These are phyloP conservation scores for Kryphioiulus occultus DNA, from an alignment of 2,888 invertebrate genomes.

Conservation along the genomic window DNA sequence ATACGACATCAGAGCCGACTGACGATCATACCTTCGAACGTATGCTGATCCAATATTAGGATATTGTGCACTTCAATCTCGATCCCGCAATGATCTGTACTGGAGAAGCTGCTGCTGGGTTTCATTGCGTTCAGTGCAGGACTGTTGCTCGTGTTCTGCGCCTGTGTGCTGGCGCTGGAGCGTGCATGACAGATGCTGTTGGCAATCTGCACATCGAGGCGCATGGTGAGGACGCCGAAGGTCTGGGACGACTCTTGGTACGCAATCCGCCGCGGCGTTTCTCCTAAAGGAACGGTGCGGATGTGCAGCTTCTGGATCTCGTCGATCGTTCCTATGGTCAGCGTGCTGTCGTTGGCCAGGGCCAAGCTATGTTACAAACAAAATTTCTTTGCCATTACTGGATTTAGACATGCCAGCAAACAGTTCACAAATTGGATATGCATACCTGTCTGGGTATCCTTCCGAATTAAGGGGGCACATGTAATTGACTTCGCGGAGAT, in stretches of 20 bases:
- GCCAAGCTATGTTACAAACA: constrained; percentile 69
- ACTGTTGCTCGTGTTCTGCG: constrained; percentile 68
- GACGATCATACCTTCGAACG: constrained; percentile 87
- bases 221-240: constrained; percentile 90
- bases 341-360: constrained; percentile 83
- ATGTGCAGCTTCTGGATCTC: constrained; percentile 99
- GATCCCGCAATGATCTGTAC: constrained; percentile 70
- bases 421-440: too few relatives aligned
- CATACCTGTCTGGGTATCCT: constrained; percentile 89
- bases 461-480: constrained; percentile 98
- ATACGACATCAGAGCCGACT: too few relatives aligned
- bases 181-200: constrained; percentile 73
- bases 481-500: constrained; percentile 91
- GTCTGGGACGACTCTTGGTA: constrained; percentile 87
- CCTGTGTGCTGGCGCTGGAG: constrained; percentile 80
- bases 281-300: constrained; percentile 91
- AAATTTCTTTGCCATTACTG: background rate
- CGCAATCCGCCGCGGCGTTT: constrained; percentile 91
- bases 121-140: constrained; percentile 67
- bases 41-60: constrained; percentile 93
- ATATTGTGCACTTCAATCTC: constrained; percentile 91
- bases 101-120: constrained; percentile 61
- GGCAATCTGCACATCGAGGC: constrained; percentile 85
- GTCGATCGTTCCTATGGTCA: constrained; percentile 96
- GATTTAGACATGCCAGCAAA: too few relatives aligned